Evolutionary conservation across 2,888 invertebrate species (phyloP).

Genomic region (Tenodera sinensis): DNA sequence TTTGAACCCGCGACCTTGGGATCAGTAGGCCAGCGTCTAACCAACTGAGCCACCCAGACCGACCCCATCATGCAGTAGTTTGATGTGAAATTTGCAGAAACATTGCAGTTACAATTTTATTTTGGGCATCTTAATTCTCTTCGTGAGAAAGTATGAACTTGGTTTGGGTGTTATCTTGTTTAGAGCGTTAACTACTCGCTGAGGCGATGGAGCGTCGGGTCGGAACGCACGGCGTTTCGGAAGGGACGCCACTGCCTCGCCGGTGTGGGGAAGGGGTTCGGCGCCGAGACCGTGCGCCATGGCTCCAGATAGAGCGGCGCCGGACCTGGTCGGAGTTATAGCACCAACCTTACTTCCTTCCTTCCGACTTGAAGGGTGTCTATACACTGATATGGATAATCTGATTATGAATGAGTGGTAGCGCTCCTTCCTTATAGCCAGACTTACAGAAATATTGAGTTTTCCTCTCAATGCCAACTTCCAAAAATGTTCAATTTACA

Average conservation of each 20-base stretch:
- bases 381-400: not conserved
- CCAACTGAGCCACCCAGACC: no score
- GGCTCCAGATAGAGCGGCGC: conserved; percentile 19
- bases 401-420: not conserved
- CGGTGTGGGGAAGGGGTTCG: not conserved
- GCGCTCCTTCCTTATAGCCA: not conserved
- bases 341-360: not conserved
- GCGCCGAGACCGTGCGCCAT: not conserved
- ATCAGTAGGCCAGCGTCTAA: no score
- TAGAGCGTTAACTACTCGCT: no score
- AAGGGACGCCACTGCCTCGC: not conserved
- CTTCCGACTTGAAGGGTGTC: not conserved
- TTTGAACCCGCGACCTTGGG: no score
- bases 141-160: no score
- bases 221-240: not conserved
- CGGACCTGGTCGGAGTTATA: not conserved
- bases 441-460: not conserved
- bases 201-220: no score
- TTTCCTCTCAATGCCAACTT: not conserved
- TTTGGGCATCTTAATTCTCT: no score
- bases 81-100: no score
- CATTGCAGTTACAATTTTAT: no score
- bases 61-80: no score
- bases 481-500: not conserved
- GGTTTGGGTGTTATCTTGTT: no score